Evolutionary conservation across 2,888 invertebrate genomes (phyloP).

Genomic region (Hecatera dysodea): DNA sequence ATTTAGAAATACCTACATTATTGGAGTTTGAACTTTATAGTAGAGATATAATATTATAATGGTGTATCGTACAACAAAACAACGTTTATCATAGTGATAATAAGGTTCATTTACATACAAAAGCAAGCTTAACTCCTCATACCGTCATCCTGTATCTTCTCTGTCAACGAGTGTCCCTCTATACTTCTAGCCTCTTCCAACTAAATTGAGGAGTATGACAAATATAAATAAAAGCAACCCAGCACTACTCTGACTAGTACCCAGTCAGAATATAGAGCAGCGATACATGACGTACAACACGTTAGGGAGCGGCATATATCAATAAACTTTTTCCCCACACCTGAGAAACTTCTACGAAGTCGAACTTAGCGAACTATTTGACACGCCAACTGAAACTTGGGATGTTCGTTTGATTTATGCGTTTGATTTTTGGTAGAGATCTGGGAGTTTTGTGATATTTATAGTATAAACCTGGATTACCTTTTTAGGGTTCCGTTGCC

Average conservation of each 20-base stretch:
- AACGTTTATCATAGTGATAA: too few species aligned
- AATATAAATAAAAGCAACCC: slow-evolving; percentile 15
- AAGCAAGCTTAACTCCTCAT: too few species aligned
- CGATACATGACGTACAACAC: slow-evolving; percentile 66
- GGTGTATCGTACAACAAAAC: too few species aligned
- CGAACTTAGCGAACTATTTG: slow-evolving; percentile 48
- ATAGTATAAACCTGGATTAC: not conserved
- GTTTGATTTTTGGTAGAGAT: not conserved
- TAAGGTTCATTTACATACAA: too few species aligned
- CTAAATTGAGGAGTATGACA: not conserved
- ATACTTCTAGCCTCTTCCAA: not conserved
- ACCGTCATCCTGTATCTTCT: too few species aligned
- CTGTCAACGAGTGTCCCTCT: not conserved
- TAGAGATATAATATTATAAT: too few species aligned
- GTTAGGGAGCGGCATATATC: slow-evolving; percentile 67
- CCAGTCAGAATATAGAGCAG: slow-evolving; percentile 69
- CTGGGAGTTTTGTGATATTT: slow-evolving; percentile 1
- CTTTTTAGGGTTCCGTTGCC: too few species aligned
- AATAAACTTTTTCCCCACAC: slow-evolving; percentile 64
- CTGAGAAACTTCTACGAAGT: slow-evolving; percentile 42
- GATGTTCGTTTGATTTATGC: slow-evolving; percentile 50
- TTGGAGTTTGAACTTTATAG: too few species aligned
- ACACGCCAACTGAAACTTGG: slow-evolving; percentile 41
- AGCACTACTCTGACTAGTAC: slow-evolving; percentile 3
- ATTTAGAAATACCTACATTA: too few species aligned